These are phyloP conservation scores for Resseliella maxima DNA, from an alignment of 2,888 invertebrate genomes.

Conservation along the genomic window DNA sequence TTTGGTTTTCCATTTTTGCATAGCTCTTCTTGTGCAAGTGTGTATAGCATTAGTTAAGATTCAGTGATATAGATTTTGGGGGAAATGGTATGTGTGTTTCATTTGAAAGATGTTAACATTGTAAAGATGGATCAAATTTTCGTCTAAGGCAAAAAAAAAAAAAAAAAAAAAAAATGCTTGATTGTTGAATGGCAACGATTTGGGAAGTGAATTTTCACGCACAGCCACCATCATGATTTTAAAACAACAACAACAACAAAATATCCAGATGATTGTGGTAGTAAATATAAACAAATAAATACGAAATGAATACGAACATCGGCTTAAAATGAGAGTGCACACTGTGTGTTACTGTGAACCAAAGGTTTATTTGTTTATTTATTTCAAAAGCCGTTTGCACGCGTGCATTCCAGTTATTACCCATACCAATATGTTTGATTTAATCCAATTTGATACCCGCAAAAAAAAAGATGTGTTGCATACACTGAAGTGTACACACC, in stretches of 20 bases:
- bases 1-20: neutral
- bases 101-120: neutral
- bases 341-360: neutral
- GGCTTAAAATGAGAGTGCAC: neutral
- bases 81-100: neutral
- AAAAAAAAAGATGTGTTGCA: neutral
- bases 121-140: neutral
- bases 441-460: neutral
- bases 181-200: neutral
- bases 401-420: neutral
- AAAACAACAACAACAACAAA: too few species aligned
- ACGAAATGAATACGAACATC: neutral
- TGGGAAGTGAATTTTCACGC: neutral
- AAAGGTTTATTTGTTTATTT: conserved; percentile 31
- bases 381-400: neutral
- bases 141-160: neutral
- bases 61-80: neutral
- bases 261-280: neutral
- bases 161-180: neutral
- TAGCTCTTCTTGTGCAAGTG: neutral
- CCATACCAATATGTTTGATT: neutral
- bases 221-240: neutral
- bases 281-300: neutral
- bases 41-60: neutral
- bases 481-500: neutral